Conservation (phyloP, 2,888 invertebrate species). For the Leucoptera coffeella region DNA sequence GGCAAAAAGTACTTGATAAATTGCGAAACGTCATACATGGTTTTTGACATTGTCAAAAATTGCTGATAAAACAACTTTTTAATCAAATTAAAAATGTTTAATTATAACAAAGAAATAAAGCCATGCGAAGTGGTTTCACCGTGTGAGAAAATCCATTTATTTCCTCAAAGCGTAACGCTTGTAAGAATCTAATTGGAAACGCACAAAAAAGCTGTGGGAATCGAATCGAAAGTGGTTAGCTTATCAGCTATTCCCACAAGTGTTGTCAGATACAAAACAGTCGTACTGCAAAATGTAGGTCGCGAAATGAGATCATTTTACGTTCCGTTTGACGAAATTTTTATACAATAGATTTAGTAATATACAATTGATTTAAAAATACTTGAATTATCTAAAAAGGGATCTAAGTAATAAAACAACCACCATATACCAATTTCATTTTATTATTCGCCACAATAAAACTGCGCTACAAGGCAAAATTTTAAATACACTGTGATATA, state of each 20-base stretch:
- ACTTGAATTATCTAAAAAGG: no score
- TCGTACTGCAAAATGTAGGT: constrained; percentile 19
- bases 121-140: constrained; percentile 6
- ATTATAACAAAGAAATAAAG: constrained; percentile 1
- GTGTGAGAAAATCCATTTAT: constrained; percentile 11
- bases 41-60: constrained; percentile 28
- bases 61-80: constrained; percentile 23
- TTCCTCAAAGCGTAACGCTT: constrained; percentile 18
- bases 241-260: constrained; percentile 28
- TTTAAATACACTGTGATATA: no score
- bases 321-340: constrained; percentile 14
- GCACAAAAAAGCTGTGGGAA: constrained; percentile 20
- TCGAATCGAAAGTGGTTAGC: constrained; percentile 26
- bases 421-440: no score
- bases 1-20: no score
- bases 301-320: no score
- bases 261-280: constrained; percentile 23
- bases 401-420: no score
- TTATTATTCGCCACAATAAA: no score
- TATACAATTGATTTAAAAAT: no score
- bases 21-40: constrained; percentile 39
- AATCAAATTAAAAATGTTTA: constrained; percentile 8
- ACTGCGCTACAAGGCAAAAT: no score
- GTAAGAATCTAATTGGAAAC: constrained; percentile 19
- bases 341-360: no score